These are phyloP conservation scores for Steinernema scapterisci DNA, from an alignment of 2,888 invertebrate species.

Conservation along the genomic window DNA sequence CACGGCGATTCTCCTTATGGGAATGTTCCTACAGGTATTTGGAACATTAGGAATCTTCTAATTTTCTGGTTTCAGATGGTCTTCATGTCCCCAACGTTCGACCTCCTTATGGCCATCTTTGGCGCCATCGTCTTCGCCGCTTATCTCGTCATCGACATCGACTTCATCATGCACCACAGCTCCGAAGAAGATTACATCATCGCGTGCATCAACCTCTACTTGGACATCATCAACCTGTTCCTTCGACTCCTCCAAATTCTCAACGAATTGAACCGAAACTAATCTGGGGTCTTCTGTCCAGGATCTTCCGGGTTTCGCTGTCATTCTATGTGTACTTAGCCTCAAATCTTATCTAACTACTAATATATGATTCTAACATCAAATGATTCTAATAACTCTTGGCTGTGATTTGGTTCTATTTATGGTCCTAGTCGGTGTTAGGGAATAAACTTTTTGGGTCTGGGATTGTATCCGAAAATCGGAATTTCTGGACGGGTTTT, in stretches of 20 bases:
- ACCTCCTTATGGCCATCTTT: constrained; percentile 77
- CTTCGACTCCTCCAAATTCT: constrained; percentile 76
- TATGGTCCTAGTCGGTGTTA: not conserved
- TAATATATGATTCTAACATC: not conserved
- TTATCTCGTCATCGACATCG: constrained; percentile 84
- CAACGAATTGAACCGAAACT: constrained; percentile 52
- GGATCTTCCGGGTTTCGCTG: not conserved
- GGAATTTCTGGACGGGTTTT: too few relatives aligned
- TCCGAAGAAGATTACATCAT: constrained; percentile 83
- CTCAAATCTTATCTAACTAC: not conserved
- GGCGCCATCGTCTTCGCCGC: constrained; percentile 78
- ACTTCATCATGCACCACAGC: constrained; percentile 71
- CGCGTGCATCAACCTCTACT: constrained; percentile 82
- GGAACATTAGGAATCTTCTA: constrained; percentile 17
- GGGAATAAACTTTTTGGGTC: too few relatives aligned
- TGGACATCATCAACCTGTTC: constrained; percentile 86
- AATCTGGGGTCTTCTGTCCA: not conserved
- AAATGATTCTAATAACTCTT: too few relatives aligned
- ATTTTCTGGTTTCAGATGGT: constrained; percentile 74
- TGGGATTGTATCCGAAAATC: too few relatives aligned
- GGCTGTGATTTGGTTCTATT: not conserved
- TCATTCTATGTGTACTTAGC: too few relatives aligned
- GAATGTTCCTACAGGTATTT: constrained; percentile 75
- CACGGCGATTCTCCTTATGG: constrained; percentile 74
- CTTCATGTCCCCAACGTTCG: constrained; percentile 77